Base-by-base conservation (phyloP, 2,888 invertebrate species). In the Scaptomyza reducta region DNA sequence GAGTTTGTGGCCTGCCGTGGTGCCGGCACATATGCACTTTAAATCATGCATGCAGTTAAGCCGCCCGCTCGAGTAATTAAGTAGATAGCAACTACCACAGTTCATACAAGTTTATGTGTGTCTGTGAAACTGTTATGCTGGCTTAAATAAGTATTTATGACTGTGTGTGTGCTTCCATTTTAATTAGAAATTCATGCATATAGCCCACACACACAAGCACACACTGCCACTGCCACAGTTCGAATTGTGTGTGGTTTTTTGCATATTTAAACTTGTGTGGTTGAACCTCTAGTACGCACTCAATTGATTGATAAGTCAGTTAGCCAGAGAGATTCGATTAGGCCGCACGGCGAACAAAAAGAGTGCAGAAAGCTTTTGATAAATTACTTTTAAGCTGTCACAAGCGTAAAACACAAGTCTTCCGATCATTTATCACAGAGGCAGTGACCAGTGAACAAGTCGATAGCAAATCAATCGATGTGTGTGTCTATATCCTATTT, bases 371-470 rank as follows among this genome's bases (percentile, higher is more conserved):
- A 16, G 16, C 16, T 4, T 50, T 70, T 87, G 89, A 83, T 88
- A 84, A 84, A 83, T 83, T 74, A 75, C 75, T 88, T 80, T 88
- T 63, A 61, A 71, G 79, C 87, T 88, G 82, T 87, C 89, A 74
- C 87, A 87, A 58, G 54, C 55, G 45, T 50, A 51, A 69, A 68
- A 54, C 35, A 67, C 55, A 46, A 60, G 40, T 33, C 61, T 51
- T 38, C 5, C 4, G 35, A 47, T 53, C 84, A 83, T 83, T 88
- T 77, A 87, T 83, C 82, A 88, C 53, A 56, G 16, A 51, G 42
- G n/a, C 76, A 66, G 38, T 56, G 63, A 56, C 40, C 63, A 56
- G 57, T 63, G 69, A 47, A 31, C 47, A 57, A 22, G 22, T 49
- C n/a, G 16, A 29, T 47, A 31, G 16, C 62, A 35, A 55, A 10